Evolutionary conservation across 1,140 invertebrate species (phyloP), one percentile per base, ranked within the genome.

Genomic region (Chionoecetes opilio): DNA sequence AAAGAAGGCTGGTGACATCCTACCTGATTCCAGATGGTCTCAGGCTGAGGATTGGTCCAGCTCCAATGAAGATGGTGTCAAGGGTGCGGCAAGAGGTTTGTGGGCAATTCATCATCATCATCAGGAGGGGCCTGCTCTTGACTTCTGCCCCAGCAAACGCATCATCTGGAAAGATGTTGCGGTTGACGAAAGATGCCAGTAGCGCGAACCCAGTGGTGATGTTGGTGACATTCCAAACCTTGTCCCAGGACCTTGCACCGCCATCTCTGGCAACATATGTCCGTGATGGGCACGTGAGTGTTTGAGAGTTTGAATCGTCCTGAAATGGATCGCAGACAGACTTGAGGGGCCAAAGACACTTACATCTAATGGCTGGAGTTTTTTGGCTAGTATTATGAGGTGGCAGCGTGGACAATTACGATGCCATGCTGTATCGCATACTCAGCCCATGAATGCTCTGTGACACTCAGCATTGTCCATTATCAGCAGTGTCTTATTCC

Each of bases 341-440:
- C 96, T 97, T 97, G 85, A 97, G 87, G 11, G 96, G 96, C 96
- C 32, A n/a, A n/a, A n/a, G n/a, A n/a, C n/a, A n/a, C n/a, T n/a
- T n/a, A n/a, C n/a, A n/a, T n/a, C n/a, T n/a, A 97, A 93, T 38
- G 96, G 96, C 96, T 97, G 96, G 41, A 97, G 95, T 53, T 95
- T 93, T n/a, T n/a, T n/a, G n/a, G 75, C 96, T 96, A 31, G 96
- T 97, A 5, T 96, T 94, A 93, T 97, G 97, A 63, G 96, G 96
- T 9, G 96, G 97, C 84, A 97, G 95, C 93, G 96, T 96, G n/a
- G 5, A 97, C 46, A 9, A 97, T 86, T n/a, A 82, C 88, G 6
- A 97, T 95, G 35, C 96, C 96, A 92, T 96, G 93, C 85, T 96
- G 53, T 94, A 96, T 96, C 63, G 97, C 96, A 46, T 94, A 75